Evolutionary conservation across 2,113 vertebrate genomes (phyloP).

Genomic region (Equus przewalskii): DNA sequence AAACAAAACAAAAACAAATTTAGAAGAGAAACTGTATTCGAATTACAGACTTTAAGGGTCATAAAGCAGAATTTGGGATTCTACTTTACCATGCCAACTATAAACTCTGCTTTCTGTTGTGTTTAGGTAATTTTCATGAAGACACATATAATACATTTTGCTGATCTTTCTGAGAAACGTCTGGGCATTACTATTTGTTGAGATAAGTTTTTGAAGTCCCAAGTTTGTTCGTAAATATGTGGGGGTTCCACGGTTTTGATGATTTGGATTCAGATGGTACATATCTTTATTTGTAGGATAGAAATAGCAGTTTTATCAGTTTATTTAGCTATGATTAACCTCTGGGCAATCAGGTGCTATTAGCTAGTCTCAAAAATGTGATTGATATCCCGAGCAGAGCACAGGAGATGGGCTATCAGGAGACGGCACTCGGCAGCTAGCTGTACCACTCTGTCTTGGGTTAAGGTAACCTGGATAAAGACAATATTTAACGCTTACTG

Average conservation of each 20-base stretch:
- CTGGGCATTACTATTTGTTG: neutral
- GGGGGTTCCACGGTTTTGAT: rapidly evolving
- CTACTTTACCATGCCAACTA: neutral
- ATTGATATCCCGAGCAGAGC: neutral
- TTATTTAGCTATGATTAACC: neutral
- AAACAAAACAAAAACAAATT: neutral
- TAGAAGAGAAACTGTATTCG: neutral
- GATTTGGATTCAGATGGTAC: neutral
- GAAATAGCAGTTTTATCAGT: neutral
- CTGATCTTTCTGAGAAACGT: no score
- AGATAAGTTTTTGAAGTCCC: neutral
- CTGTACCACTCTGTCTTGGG: rapidly evolving
- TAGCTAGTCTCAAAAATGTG: neutral
- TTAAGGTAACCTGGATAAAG: neutral
- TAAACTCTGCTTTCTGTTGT: no score
- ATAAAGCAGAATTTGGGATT: no score
- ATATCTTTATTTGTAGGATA: neutral
- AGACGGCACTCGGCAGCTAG: rapidly evolving
- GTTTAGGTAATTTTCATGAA: neutral
- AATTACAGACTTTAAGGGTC: neutral
- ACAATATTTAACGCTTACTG: no score
- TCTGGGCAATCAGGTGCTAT: neutral
- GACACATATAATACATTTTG: no score
- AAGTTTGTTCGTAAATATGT: neutral
- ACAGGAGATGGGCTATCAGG: rapidly evolving